Evolutionary conservation across 2,797 vertebrate species (phyloP).

Genomic region (Pempheris klunzingeri): DNA sequence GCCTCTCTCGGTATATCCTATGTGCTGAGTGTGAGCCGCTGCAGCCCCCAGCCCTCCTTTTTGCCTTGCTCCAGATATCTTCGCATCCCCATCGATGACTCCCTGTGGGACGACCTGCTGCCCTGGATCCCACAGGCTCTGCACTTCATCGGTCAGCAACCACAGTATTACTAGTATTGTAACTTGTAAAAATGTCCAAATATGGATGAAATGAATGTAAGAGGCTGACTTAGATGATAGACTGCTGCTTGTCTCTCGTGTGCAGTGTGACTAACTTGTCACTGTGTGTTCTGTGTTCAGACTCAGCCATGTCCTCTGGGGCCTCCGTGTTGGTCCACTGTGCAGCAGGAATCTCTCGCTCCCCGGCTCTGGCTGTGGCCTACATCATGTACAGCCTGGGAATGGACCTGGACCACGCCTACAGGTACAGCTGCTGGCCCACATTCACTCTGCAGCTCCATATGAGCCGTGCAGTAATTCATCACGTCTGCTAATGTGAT

Average conservation of each 20-base stretch:
- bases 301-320: conserved; percentile 80
- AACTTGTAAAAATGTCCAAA: background rate
- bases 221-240: too few species aligned
- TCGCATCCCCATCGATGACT: conserved; percentile 87
- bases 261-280: background rate
- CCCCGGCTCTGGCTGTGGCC: conserved; percentile 85
- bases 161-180: background rate
- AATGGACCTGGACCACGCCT: conserved; percentile 85
- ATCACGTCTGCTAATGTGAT: background rate
- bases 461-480: background rate
- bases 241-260: background rate
- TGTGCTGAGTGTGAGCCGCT: conserved; percentile 85
- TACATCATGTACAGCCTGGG: conserved; percentile 85
- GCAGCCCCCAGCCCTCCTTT: conserved; percentile 85
- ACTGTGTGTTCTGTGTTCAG: conserved; percentile 56
- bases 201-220: background rate
- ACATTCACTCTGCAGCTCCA: background rate
- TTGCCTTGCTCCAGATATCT: conserved; percentile 82
- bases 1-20: conserved; percentile 82
- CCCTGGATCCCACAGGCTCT: conserved; percentile 87
- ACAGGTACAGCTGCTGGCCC: conserved; percentile 71
- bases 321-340: conserved; percentile 86
- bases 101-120: conserved; percentile 84
- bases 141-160: conserved; percentile 83
- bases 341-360: conserved; percentile 87